Evolutionary conservation across 2,888 invertebrate genomes (phyloP).

Genomic region (Clusia tigrina): DNA sequence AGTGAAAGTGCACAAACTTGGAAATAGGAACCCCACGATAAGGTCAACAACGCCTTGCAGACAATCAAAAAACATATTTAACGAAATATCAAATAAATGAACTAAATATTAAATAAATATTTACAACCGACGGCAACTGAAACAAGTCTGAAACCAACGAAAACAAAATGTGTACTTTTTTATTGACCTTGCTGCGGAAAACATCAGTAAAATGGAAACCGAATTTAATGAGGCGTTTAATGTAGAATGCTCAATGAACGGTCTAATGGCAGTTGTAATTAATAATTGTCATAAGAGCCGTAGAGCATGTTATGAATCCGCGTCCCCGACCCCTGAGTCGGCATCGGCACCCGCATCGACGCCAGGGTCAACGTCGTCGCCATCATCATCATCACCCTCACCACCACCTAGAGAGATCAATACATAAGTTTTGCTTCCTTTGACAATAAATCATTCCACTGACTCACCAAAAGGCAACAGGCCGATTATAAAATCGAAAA

Average conservation of each 20-base stretch:
- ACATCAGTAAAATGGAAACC: not conserved
- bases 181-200: not conserved
- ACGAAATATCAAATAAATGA: not conserved
- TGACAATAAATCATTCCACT: not conserved
- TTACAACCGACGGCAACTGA: not conserved
- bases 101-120: slow-evolving; percentile 2
- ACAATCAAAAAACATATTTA: slow-evolving; percentile 49
- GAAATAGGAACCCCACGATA: slow-evolving; percentile 48
- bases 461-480: slow-evolving; percentile 17
- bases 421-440: not conserved
- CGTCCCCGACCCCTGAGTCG: no score
- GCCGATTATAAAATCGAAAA: slow-evolving; percentile 32
- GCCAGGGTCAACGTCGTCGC: no score
- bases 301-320: no score
- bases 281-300: no score
- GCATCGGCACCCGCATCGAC: no score
- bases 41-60: slow-evolving; percentile 50
- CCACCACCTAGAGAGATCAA: not conserved
- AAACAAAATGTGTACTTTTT: not conserved
- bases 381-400: not conserved
- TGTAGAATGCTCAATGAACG: not conserved
- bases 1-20: slow-evolving; percentile 42
- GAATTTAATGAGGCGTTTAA: slow-evolving; percentile 26
- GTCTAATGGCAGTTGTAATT: not conserved
- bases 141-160: not conserved